Evolutionary conservation across 2,888 invertebrate genomes (phyloP).

Genomic region (Meteorus cinctellus): DNA sequence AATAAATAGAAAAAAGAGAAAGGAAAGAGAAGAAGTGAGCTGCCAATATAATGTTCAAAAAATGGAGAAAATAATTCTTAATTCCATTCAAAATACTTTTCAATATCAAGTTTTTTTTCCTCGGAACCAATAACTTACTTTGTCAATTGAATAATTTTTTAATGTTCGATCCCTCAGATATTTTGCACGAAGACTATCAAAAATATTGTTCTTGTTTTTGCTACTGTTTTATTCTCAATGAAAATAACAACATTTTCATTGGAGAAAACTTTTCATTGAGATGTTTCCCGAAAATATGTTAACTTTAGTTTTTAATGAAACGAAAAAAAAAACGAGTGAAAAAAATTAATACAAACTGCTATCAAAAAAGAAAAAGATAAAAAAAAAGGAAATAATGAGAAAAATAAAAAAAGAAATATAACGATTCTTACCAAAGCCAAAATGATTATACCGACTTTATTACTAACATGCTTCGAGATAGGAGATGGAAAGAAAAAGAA

Average conservation of each 20-base stretch:
- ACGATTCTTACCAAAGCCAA: slow-evolving; percentile 55
- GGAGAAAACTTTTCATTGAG: background rate
- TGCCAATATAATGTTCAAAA: background rate
- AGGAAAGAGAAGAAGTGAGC: too few species aligned
- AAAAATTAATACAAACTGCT: background rate
- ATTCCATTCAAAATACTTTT: background rate
- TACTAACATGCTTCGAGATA: slow-evolving; percentile 49
- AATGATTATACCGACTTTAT: slow-evolving; percentile 48
- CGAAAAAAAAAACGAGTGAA: slow-evolving; percentile 19
- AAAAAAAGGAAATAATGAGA: too few species aligned
- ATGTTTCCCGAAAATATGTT: slow-evolving; percentile 22
- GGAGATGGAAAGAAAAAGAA: slow-evolving; percentile 26
- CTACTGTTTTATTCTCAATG: background rate
- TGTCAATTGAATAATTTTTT: background rate
- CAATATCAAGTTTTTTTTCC: background rate
- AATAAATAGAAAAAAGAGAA: slow-evolving; percentile 35
- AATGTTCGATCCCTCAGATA: too few species aligned
- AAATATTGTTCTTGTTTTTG: too few species aligned
- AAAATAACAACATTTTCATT: background rate
- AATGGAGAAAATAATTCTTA: slow-evolving; percentile 26
- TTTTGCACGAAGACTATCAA: too few species aligned
- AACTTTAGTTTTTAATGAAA: slow-evolving; percentile 32
- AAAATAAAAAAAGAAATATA: slow-evolving; percentile 37
- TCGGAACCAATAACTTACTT: background rate
- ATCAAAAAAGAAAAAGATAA: too few species aligned